Evolutionary conservation across 2,888 invertebrate genomes (phyloP).

Genomic region (Pherbina coryleti): DNA sequence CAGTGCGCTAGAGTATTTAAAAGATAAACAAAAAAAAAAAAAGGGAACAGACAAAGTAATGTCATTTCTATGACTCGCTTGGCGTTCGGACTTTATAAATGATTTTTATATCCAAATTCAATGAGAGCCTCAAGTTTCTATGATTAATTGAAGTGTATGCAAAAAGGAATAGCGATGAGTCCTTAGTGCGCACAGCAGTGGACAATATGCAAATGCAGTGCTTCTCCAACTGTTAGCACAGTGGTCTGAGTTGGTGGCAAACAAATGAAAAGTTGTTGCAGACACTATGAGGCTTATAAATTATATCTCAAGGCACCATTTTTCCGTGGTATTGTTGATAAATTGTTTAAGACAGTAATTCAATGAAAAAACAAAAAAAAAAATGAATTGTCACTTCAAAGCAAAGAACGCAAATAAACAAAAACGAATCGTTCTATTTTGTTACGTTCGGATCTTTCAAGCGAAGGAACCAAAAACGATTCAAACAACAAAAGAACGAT

Average conservation of each 20-base stretch:
- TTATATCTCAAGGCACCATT: no score
- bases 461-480: no score
- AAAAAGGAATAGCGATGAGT: neutral
- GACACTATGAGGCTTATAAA: no score
- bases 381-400: no score
- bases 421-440: no score
- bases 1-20: neutral
- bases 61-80: neutral
- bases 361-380: no score
- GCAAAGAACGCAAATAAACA: no score
- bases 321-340: no score
- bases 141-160: neutral
- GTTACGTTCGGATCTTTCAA: no score
- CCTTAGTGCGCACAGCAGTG: neutral
- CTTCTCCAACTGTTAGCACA: neutral
- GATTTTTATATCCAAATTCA: neutral
- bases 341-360: no score
- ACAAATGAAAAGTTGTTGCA: neutral
- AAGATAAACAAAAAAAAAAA: neutral
- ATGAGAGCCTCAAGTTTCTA: neutral
- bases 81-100: neutral
- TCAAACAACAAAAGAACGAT: no score
- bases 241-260: neutral
- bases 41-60: no score
- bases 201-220: neutral